Evolutionary conservation across 2,888 invertebrate genomes (phyloP).

Genomic region (Andrena chrysosceles): DNA sequence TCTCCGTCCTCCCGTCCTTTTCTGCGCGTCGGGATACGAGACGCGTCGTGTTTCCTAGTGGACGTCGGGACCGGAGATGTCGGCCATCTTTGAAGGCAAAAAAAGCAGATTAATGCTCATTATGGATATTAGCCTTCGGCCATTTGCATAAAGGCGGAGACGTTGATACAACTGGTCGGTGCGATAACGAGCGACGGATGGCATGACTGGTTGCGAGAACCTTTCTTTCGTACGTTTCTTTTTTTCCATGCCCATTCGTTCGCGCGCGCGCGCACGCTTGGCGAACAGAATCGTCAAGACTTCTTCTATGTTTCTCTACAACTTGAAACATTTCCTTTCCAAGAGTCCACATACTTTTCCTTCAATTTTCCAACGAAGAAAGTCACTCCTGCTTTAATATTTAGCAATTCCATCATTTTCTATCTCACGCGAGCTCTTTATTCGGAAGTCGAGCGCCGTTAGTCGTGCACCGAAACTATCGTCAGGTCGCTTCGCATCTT

Average conservation of each 20-base stretch:
- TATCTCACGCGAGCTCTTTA: not conserved
- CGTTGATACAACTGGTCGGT: conserved; percentile 77
- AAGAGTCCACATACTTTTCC: not conserved
- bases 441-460: conserved; percentile 4
- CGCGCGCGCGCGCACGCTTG: not conserved
- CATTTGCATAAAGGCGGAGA: conserved; percentile 81
- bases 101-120: conserved; percentile 79
- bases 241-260: conserved; percentile 10
- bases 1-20: conserved; percentile 9
- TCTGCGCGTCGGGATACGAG: not conserved
- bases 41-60: conserved; percentile 11
- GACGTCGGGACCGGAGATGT: conserved; percentile 41
- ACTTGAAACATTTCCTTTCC: not conserved
- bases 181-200: conserved; percentile 75
- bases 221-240: conserved; percentile 40
- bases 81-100: conserved; percentile 73
- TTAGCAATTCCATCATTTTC: not conserved
- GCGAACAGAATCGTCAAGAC: conserved; percentile 6
- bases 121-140: conserved; percentile 79
- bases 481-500: conserved; percentile 24
- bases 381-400: no score
- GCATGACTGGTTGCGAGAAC: conserved; percentile 52
- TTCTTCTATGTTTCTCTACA: not conserved
- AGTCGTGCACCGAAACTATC: conserved; percentile 2
- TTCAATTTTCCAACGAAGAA: not conserved